Evolutionary conservation across 2,113 vertebrate species (phyloP), one percentile per base, ranked within the genome.

Genomic region (Aramus guarauna): DNA sequence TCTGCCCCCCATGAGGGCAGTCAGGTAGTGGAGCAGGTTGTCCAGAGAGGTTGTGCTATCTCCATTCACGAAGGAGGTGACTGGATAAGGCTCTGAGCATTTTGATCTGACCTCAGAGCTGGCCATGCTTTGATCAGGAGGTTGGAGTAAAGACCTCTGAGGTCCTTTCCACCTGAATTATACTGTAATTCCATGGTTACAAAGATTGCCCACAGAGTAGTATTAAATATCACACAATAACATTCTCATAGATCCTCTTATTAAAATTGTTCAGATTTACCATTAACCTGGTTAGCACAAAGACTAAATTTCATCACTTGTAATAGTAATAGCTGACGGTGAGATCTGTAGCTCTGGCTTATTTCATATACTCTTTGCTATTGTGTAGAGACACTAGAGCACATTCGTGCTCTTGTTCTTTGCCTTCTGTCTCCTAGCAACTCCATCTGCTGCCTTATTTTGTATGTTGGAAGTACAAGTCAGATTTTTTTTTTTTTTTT

Each of bases 381-480:
- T 95, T 95, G 80, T 92, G 71, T 80, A 81, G 94, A 92, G 91
- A 90, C 69, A 81, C 72, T 69, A 79, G 85, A 89, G 82, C 66
- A 79, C 93, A 96, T 94, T 96, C 94, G 90, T 60, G 77, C 68
- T 93, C 88, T 71, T 78, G 68, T 96, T 96, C 89, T 88, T 95
- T 87, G 85, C 95, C 93, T 95, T 85, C 96, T 91, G 97, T 97
- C 95, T 97, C 97, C 96, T 97, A 97, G 97, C 96, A 97, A 97
- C 97, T 97, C 96, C 95, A 96, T 93, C 95, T 97, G 92, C 92
- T 96, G 88, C 90, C 80, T 97, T 94, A 94, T 96, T 95, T 89
- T 96, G 73, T 91, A 89, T 48, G 55, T 95, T 97, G 92, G 86
- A 96, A 97, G 84, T 80, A 92, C 55, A 89, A 96, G 91, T 79